Percentiles rank a stretch among this genome's conserved stretches.
Conservation (phyloP, 1,140 invertebrate genomes). For the Bombus waltoni region DNA sequence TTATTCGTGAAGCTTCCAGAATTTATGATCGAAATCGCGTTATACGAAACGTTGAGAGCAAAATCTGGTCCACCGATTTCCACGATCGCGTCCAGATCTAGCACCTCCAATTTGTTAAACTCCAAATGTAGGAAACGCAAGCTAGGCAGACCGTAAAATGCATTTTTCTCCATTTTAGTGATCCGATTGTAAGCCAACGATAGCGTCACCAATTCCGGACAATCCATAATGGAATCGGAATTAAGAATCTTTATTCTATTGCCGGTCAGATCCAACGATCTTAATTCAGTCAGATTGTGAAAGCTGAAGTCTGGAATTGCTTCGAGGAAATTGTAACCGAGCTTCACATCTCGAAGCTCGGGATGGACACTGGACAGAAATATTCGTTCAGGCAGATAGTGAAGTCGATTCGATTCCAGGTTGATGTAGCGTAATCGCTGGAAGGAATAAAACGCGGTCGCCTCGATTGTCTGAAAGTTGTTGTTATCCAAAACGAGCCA, state of each 20-base stretch:
- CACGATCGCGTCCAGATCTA: constrained; percentile 76
- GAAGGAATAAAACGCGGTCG: constrained; percentile 85
- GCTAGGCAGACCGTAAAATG: constrained; percentile 85
- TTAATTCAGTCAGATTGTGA: constrained; percentile 84
- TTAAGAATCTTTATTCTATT: constrained; percentile 75
- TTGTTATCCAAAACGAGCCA: constrained; percentile 96
- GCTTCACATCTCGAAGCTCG: constrained; percentile 88
- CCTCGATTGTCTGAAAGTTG: constrained; percentile 88
- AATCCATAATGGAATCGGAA: constrained; percentile 74
- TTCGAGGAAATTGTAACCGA: constrained; percentile 89
- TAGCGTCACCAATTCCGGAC: constrained; percentile 77
- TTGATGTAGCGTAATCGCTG: constrained; percentile 91
- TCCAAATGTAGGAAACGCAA: constrained; percentile 79
- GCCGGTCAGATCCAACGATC: constrained; percentile 78
- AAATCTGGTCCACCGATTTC: constrained; percentile 79
- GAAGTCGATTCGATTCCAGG: constrained; percentile 92
- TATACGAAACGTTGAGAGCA: constrained; percentile 79
- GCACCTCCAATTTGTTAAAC: constrained; percentile 75
- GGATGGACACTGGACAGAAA: constrained; percentile 88
- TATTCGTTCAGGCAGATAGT: constrained; percentile 85
- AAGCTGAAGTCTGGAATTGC: constrained; percentile 89
- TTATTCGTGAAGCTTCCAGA: constrained; percentile 72
- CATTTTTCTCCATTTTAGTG: constrained; percentile 86
- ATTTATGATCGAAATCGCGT: constrained; percentile 76
- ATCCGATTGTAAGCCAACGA: constrained; percentile 85